These are phyloP conservation scores for Petromus typicus DNA, from an alignment of 2,113 vertebrate species.

Conservation along the genomic window DNA sequence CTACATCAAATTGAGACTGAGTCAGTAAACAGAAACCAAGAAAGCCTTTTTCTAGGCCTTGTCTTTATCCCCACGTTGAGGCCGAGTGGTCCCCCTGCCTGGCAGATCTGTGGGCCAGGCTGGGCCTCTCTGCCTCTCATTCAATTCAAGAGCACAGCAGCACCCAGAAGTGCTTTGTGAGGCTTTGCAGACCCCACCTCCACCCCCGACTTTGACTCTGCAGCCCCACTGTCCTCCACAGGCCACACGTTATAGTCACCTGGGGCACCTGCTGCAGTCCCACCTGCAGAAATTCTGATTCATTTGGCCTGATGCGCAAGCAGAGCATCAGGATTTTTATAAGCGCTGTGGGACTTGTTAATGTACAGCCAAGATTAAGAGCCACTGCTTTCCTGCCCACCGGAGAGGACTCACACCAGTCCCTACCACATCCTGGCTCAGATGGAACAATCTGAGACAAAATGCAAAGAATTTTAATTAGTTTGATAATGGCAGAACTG, in stretches of 20 bases:
- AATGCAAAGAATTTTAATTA: slow-evolving; percentile 74
- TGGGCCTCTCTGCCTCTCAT: not conserved
- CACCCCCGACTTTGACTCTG: not conserved
- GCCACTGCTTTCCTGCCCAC: slow-evolving; percentile 10
- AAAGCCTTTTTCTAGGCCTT: not conserved
- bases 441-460: slow-evolving; percentile 61
- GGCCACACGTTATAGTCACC: not conserved
- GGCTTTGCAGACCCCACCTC: not conserved
- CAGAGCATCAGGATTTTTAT: not conserved
- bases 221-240: not conserved
- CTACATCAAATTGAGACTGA: not conserved
- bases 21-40: not conserved
- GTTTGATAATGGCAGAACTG: slow-evolving; percentile 66
- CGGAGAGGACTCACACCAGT: slow-evolving; percentile 26
- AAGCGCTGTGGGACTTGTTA: not conserved
- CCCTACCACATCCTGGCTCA: slow-evolving; percentile 50
- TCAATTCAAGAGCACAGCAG: not conserved
- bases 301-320: not conserved
- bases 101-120: not conserved
- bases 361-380: not conserved
- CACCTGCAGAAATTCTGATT: not conserved
- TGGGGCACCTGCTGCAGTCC: not conserved
- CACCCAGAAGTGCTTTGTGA: not conserved
- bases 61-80: not conserved
- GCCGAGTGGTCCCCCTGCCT: not conserved